Evolutionary conservation across 2,888 invertebrate species (phyloP).

Genomic region (Julus scanicus): DNA sequence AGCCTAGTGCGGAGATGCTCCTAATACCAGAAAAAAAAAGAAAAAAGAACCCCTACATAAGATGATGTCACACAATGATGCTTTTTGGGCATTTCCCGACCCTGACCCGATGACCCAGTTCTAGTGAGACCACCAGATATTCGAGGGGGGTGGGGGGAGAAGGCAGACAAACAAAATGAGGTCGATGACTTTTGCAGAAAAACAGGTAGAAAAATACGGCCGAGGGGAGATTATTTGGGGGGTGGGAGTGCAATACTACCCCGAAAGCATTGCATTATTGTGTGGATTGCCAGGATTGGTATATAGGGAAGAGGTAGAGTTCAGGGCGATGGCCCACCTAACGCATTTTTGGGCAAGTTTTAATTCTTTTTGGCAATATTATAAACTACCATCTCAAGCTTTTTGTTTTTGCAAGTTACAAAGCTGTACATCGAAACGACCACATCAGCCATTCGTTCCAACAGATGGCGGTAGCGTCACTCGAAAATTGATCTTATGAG

Average conservation of each 20-base stretch:
- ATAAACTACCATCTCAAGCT: no score
- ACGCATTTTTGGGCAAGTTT: not conserved
- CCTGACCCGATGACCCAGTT: conserved; percentile 15
- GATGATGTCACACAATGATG: conserved; percentile 12
- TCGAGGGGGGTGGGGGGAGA: not conserved
- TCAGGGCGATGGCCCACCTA: conserved; percentile 15
- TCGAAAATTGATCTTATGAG: no score
- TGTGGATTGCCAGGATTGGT: no score
- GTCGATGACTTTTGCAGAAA: conserved; percentile 11
- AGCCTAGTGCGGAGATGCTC: conserved; percentile 12
- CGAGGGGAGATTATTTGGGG: no score
- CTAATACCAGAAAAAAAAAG: not conserved
- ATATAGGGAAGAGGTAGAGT: not conserved
- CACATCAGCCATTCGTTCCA: no score
- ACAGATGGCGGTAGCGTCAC: no score
- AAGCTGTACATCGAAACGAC: no score
- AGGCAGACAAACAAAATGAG: conserved; percentile 16
- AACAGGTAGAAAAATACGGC: conserved; percentile 3
- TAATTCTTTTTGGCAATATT: not conserved
- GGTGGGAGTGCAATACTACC: not conserved
- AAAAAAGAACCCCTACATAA: not conserved
- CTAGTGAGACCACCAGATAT: conserved; percentile 14
- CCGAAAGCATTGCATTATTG: not conserved
- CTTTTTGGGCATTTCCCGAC: conserved; percentile 33
- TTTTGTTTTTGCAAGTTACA: no score